phyloP scores from a whole-genome alignment of 2,888 invertebrate species.

The Reticulitermes lucifugus region DNA sequence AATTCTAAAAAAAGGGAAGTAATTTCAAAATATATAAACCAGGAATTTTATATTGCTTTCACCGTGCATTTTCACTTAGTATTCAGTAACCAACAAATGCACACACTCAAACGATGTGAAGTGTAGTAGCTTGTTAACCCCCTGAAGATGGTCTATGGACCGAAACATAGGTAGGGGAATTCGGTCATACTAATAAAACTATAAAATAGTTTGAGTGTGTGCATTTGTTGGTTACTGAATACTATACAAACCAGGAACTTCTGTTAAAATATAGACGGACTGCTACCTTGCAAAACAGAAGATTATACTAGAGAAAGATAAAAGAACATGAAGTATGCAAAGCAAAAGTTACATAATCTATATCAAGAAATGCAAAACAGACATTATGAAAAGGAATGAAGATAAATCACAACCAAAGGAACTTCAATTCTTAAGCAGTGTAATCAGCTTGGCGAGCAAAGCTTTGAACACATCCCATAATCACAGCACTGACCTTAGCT shows the following conservation, averaged over 20 bases:
- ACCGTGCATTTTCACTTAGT: too few relatives aligned
- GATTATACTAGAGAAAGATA: not conserved
- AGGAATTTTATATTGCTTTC: too few relatives aligned
- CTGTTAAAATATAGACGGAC: not conserved
- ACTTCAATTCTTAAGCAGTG: slow-evolving; percentile 20
- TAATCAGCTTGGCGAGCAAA: not conserved
- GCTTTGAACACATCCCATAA: slow-evolving; percentile 26
- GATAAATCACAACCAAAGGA: slow-evolving; percentile 22
- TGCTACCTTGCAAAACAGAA: not conserved
- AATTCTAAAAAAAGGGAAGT: not conserved
- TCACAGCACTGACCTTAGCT: slow-evolving; percentile 8
- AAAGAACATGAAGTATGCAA: not conserved
- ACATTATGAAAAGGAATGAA: not conserved
- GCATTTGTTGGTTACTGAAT: too few relatives aligned
- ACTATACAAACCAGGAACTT: not conserved
- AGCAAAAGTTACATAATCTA: not conserved
- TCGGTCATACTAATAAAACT: too few relatives aligned
- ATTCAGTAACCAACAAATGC: too few relatives aligned
- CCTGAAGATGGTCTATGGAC: too few relatives aligned
- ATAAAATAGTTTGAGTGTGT: too few relatives aligned
- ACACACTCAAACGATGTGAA: too few relatives aligned
- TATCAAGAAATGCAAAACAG: not conserved
- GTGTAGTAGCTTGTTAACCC: too few relatives aligned
- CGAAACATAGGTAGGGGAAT: too few relatives aligned
- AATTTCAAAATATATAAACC: slow-evolving; percentile 13